Conservation (phyloP, 2,113 vertebrate genomes). For the Naja naja region DNA sequence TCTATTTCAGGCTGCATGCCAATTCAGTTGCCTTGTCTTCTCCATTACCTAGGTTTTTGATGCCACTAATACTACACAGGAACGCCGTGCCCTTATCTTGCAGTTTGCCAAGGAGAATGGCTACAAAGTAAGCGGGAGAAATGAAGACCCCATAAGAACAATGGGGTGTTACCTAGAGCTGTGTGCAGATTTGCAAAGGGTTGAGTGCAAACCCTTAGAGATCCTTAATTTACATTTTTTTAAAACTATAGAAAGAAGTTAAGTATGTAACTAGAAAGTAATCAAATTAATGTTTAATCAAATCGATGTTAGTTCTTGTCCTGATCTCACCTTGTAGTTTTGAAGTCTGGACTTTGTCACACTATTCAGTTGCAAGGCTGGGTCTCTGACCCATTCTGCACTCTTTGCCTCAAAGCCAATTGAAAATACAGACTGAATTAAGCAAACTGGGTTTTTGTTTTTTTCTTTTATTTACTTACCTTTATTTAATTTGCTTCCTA, state of each 20-base stretch:
- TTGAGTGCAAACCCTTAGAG: background rate
- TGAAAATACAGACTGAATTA: background rate
- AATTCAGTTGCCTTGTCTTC: background rate
- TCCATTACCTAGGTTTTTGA: constrained; percentile 79
- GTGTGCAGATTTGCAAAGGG: background rate
- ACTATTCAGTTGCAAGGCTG: background rate
- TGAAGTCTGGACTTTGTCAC: background rate
- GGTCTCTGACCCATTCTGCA: background rate
- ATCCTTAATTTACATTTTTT: background rate
- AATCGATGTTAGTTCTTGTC: background rate
- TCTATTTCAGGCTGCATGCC: background rate
- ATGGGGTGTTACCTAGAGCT: background rate
- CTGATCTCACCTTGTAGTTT: background rate
- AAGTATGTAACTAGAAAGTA: background rate
- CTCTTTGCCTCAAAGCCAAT: background rate
- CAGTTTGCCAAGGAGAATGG: constrained; percentile 81
- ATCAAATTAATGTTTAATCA: background rate
- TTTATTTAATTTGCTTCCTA: background rate
- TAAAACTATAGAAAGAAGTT: background rate
- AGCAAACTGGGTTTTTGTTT: background rate
- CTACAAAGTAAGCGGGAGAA: constrained; percentile 75
- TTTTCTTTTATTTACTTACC: background rate
- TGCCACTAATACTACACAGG: constrained; percentile 85
- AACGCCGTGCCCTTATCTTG: constrained; percentile 79
- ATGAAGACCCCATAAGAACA: background rate